Base-by-base conservation (phyloP, 2,113 vertebrate species). In the Taxidea taxus region DNA sequence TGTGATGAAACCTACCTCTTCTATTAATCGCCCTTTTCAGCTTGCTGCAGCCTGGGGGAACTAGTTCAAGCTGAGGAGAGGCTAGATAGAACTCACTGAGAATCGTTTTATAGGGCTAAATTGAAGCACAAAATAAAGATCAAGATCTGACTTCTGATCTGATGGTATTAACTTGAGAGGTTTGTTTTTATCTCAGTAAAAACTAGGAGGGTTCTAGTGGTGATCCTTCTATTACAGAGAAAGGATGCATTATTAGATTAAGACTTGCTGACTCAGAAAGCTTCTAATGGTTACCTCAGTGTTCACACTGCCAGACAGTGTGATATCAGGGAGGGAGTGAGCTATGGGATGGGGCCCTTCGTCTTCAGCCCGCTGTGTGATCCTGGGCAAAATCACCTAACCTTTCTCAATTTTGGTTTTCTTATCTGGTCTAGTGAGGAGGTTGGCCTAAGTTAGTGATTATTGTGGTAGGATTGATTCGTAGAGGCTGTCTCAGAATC, bases 371-470 rank as follows among this genome's bases (percentile, higher is more conserved):
- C 20, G 49, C 62, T 75, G 4, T 54, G 39, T 91, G 42, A 44
- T 64, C 70, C 66, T 34, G 34, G 39, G 34, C 44, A 58, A 58
- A n/a, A 44, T 60, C 44, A 37, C 27, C 29, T 64, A 39, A 7
- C 21, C 34, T 74, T 29, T 87, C 42, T 64, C 49, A 56, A 39
- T 51, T 93, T 90, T 42, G n/a, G 21, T 74, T 58, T 84, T 97
- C 39, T 86, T 5, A 18, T 29, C 34, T 42, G 68, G 20, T 64
- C n/a, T 37, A 60, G 20, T 34, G 42, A 85, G 34, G 75, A 84
- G n/a, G 31, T 68, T 83, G 64, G 3, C n/a, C 47, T 72, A n/a
- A 75, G 27, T 95, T 11, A 12, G 42, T 75, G 49, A n/a, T 54
- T 78, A 1, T 68, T n/a, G 42, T 39, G 64, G 37, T 78, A 21